Evolutionary conservation across 1,140 invertebrate genomes (phyloP).

Genomic region (Coelopa frigida): DNA sequence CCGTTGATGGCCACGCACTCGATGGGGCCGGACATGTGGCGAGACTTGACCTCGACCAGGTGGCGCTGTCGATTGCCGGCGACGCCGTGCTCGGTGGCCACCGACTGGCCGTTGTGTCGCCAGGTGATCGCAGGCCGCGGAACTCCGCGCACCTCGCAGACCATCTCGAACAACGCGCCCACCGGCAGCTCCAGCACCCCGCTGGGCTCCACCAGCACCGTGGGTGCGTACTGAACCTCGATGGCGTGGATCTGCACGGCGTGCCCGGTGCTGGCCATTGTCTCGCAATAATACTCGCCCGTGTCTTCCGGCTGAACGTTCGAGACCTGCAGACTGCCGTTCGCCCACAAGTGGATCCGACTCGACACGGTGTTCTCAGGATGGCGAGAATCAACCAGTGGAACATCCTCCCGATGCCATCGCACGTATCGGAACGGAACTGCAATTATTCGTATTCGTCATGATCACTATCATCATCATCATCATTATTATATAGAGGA

Average conservation of each 20-base stretch:
- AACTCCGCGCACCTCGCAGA: constrained; percentile 58
- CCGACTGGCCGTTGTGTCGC: constrained; percentile 50
- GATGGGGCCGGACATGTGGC: constrained; percentile 59
- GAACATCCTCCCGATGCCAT: constrained; percentile 55
- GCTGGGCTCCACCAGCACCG: constrained; percentile 57
- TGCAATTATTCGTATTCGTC: constrained; percentile 4
- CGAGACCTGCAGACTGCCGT: constrained; percentile 62
- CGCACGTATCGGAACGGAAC: constrained; percentile 42
- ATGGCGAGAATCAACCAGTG: constrained; percentile 57
- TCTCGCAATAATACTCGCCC: constrained; percentile 67
- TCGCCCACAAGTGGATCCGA: constrained; percentile 56
- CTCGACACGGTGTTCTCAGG: constrained; percentile 45
- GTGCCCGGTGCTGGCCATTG: constrained; percentile 50
- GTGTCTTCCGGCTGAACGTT: constrained; percentile 56
- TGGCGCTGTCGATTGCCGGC: constrained; percentile 56
- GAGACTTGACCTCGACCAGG: constrained; percentile 58
- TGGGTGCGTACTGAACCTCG: constrained; percentile 65
- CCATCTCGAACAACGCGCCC: constrained; percentile 61
- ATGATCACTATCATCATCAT: no score
- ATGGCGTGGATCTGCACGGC: constrained; percentile 64
- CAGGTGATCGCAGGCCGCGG: constrained; percentile 62
- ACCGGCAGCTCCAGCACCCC: constrained; percentile 63
- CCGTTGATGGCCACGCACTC: constrained; percentile 66
- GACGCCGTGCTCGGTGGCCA: constrained; percentile 51
- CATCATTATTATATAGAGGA: no score